These are phyloP conservation scores for Centropristis striata DNA, from an alignment of 2,113 vertebrate species.

Conservation along the genomic window DNA sequence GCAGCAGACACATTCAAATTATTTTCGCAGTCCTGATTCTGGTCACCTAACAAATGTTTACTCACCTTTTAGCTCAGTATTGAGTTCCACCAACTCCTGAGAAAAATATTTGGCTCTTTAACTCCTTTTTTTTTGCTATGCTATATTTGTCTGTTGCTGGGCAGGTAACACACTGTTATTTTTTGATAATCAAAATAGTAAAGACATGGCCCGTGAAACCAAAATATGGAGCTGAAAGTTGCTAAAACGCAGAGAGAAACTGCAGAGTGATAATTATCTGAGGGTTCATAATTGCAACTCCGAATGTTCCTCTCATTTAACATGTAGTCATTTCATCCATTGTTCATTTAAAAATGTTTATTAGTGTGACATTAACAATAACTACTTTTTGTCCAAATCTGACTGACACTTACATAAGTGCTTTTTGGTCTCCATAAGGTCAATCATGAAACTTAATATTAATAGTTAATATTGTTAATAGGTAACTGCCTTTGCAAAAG, in stretches of 20 bases:
- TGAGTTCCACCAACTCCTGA: neutral
- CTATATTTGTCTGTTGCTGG: neutral
- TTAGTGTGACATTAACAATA: neutral
- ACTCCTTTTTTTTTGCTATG: neutral
- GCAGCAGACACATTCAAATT: neutral
- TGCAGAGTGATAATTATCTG: neutral
- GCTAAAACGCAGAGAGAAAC: neutral
- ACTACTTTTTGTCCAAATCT: too few species aligned
- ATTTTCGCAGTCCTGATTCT: neutral
- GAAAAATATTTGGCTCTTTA: too few species aligned
- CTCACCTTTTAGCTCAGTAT: neutral
- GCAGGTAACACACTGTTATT: neutral
- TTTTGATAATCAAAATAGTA: neutral
- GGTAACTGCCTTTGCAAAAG: too few species aligned
- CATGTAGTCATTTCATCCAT: neutral
- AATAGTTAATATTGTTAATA: too few species aligned
- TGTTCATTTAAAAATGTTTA: neutral
- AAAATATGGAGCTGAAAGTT: neutral
- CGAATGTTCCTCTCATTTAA: neutral
- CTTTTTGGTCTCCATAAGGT: too few species aligned
- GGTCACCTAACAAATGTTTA: neutral
- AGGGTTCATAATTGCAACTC: neutral
- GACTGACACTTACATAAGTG: too few species aligned
- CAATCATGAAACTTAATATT: too few species aligned
- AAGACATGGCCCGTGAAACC: neutral